Conservation (phyloP, 2,113 vertebrate species). For the Microcebus jonahi region DNA sequence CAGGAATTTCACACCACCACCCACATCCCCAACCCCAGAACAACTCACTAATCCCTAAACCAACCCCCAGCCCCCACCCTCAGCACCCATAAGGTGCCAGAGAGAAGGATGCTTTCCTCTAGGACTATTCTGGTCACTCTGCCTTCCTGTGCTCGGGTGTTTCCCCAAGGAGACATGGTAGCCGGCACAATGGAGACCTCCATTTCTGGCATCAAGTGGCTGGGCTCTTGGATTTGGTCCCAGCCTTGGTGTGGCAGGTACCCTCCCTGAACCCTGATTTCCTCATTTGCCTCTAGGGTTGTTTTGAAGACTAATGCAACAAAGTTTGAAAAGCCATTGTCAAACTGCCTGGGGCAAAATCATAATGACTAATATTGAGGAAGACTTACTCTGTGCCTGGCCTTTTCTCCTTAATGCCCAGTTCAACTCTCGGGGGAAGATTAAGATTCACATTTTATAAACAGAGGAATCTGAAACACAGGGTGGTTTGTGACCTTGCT, state of each 20-base stretch:
- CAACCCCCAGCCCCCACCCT: not conserved
- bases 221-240: not conserved
- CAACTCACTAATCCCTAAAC: not conserved
- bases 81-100: not conserved
- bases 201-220: not conserved
- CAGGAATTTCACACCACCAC: not conserved
- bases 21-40: not conserved
- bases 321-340: not conserved
- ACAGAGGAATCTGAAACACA: not conserved
- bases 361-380: not conserved
- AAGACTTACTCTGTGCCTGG: not conserved
- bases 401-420: not conserved
- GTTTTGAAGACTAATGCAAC: not conserved
- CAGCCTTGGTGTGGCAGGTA: not conserved
- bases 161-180: too few species aligned
- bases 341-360: not conserved
- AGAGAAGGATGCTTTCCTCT: too few species aligned
- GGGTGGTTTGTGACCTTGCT: not conserved
- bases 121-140: not conserved
- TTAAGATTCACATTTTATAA: not conserved
- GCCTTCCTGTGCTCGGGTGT: not conserved
- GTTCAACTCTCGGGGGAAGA: not conserved
- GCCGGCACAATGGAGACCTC: not conserved
- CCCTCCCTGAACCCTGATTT: not conserved
- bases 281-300: not conserved